Evolutionary conservation across 2,888 invertebrate genomes (phyloP), one percentile per base, ranked within the genome.

Genomic region (Trichacis sp.): DNA sequence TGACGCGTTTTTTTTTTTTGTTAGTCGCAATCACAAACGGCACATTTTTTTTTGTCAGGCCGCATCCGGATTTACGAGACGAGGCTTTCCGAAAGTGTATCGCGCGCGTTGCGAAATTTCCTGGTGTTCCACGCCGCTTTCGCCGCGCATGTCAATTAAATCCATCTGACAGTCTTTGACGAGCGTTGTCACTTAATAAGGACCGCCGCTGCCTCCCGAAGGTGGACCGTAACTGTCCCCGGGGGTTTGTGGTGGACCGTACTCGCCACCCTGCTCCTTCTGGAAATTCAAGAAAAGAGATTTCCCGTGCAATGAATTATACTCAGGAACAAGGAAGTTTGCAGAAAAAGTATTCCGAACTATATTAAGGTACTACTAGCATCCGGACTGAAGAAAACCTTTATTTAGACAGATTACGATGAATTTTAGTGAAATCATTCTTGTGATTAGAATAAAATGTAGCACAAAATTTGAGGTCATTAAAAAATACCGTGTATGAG

Each of bases 161-260:
- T 53, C 38, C 48, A 33, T 49, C 36, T 49, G 49, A 30, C 46
- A 53, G 29, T 56, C 43, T 47, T 53, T 36, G 18, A 49, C 4
- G n/a, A 49, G 36, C 3, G 14, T 36, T 12, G 19, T 17, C 19
- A 11, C 65, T 69, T 24, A 79, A 45, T 79, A 79, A 24, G 77
- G 76, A 24, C 76, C 77, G 11, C 70, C 65, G 14, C 73, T 56
- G 78, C 12, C 80, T 17, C 43, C 72, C 11, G 78, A 78, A 12
- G 88, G 87, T 24, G 87, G 85, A 33, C 88, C 88, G 73, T 88
- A 88, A 69, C 85, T 85, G 72, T 84, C 86, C 11, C 76, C 68
- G 9, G 79, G 77, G 2, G 65, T 19, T 51, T 84, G 80, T 4
- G 83, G 82, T 45, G 83, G 79, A 9, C 83, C 83, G 49, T 83